Base-by-base conservation (phyloP, 2,888 invertebrate genomes). In the Athalia rosae region DNA sequence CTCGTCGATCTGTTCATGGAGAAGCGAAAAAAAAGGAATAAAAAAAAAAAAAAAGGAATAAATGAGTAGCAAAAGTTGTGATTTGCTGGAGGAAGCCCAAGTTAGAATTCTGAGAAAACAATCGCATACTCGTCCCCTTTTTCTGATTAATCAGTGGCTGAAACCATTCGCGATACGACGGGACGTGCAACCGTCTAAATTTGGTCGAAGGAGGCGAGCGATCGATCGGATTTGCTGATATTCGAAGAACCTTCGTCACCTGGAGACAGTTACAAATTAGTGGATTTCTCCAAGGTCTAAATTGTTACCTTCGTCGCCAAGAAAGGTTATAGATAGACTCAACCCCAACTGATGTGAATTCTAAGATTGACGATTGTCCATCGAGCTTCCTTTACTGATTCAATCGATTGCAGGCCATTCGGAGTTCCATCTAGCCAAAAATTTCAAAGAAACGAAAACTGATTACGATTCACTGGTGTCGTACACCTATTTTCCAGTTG, bases 231-330 rank as follows among this genome's bases (percentile, higher is more conserved):
- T 74, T 41, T 28, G 71, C 71, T 71, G 71, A 58, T 41, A 71
- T 71, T 71, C 71, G 56, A n/a, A 41, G 74, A 74, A 74, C 61
- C 74, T 74, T 59, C 61, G 74, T 74, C 74, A 74, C 50, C 48
- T 28, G 48, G 61, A 47, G 74, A 61, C 74, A 74, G 61, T 74
- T 74, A 74, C 61, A 74, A 74, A 74, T 74, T 74, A 62, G 74
- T 62, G 9, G 74, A 62, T 59, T 74, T 74, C 74, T 61, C 61
- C 74, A 50, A 74, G 59, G 50, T 74, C 74, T 50, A 62, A 61
- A 62, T 74, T 71, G 71, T 71, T 58, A 71, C 56, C 58, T 61
- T 62, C 74, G 62, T 28, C 71, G 43, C 59, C 59, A 50, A 41
- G 9, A 45, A 6, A 71, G 43, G 58, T 28, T 28, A 28, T 28